These are phyloP conservation scores for Lagopus leucura DNA, from an alignment of 2,113 vertebrate species.

Conservation along the genomic window DNA sequence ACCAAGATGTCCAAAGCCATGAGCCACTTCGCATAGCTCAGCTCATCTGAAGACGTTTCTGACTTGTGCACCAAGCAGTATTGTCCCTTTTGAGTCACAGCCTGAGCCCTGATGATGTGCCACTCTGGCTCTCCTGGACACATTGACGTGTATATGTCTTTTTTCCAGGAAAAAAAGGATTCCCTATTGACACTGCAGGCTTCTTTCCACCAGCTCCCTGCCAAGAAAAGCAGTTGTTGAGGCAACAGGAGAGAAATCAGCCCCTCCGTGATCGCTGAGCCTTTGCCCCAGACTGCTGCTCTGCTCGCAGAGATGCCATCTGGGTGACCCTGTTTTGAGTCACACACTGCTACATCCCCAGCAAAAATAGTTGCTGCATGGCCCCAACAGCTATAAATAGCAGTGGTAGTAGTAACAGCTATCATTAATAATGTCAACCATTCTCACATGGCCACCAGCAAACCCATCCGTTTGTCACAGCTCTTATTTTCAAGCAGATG, in stretches of 20 bases:
- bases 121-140: background rate
- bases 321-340: background rate
- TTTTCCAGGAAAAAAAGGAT: background rate
- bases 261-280: background rate
- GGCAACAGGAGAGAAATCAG: background rate
- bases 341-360: background rate
- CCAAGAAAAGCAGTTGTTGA: constrained; percentile 14
- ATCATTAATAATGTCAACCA: background rate
- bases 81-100: background rate
- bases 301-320: background rate
- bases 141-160: background rate
- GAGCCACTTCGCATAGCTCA: background rate
- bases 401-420: background rate
- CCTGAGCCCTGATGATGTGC: background rate
- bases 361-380: background rate
- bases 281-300: background rate
- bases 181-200: background rate
- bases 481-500: background rate
- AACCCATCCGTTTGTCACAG: accelerated
- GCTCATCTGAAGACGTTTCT: background rate
- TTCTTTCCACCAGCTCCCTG: background rate
- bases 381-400: background rate
- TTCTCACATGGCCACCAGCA: background rate
- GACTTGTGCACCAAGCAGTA: accelerated
- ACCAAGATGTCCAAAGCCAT: background rate